Conservation (phyloP, 2,888 invertebrate genomes). For the Meghimatium bilineatum region DNA sequence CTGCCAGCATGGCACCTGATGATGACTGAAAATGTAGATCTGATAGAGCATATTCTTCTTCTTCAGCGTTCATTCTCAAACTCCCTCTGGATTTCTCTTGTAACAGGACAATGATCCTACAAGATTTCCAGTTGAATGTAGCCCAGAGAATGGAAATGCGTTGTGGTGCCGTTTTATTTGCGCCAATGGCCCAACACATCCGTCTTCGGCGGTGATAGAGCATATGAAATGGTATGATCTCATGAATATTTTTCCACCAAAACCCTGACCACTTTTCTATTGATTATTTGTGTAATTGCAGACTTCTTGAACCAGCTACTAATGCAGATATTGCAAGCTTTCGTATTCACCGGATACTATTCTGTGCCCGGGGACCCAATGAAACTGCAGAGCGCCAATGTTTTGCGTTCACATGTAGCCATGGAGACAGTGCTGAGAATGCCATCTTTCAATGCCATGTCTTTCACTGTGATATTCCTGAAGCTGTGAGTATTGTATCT, state of each 20-base stretch:
- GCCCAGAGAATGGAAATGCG: too few species aligned
- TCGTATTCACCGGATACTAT: constrained; percentile 93
- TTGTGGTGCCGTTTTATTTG: too few species aligned
- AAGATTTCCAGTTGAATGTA: too few species aligned
- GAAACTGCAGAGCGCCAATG: constrained; percentile 92
- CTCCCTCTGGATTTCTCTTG: too few species aligned
- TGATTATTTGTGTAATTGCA: constrained; percentile 58
- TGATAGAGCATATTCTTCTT: too few species aligned
- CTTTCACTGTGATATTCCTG: constrained; percentile 95
- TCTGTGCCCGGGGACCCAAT: constrained; percentile 91
- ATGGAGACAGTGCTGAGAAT: constrained; percentile 91
- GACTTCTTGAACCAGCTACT: constrained; percentile 86
- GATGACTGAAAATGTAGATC: too few species aligned
- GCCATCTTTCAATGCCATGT: constrained; percentile 97
- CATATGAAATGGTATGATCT: too few species aligned
- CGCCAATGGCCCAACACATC: too few species aligned
- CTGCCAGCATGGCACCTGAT: too few species aligned
- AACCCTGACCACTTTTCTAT: not conserved
- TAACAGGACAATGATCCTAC: too few species aligned
- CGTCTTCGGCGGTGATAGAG: too few species aligned
- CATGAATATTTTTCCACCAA: not conserved
- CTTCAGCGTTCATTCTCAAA: too few species aligned
- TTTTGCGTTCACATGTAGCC: constrained; percentile 98
- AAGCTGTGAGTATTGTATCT: constrained; percentile 85
- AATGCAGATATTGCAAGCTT: constrained; percentile 91